phyloP scores from a whole-genome alignment of 2,888 invertebrate species.

The Mythimna pallens region DNA sequence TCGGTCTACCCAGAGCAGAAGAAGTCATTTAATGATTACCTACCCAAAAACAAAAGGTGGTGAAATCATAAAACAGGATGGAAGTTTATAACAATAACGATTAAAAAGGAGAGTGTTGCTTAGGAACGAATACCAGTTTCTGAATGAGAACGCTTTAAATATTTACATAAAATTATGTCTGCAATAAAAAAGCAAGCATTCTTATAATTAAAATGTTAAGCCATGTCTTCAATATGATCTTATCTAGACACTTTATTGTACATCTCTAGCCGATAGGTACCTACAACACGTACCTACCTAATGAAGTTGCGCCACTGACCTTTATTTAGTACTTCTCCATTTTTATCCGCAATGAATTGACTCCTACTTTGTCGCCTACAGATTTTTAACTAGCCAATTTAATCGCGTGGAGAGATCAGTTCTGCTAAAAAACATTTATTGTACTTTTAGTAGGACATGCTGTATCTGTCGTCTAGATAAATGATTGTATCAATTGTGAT shows the following conservation, averaged over 20 bases:
- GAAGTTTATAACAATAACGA: background rate
- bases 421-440: constrained; percentile 47
- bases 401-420: constrained; percentile 57
- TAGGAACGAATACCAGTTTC: background rate
- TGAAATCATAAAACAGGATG: too few relatives aligned
- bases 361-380: constrained; percentile 62
- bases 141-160: background rate
- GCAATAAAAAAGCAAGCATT: background rate
- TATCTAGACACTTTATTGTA: background rate
- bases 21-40: too few relatives aligned
- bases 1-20: too few relatives aligned
- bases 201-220: background rate
- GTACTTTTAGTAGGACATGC: constrained; percentile 45
- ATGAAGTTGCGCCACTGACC: constrained; percentile 38
- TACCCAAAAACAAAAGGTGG: too few relatives aligned
- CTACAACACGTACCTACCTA: constrained; percentile 2
- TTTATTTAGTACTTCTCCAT: constrained; percentile 14
- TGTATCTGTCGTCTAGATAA: constrained; percentile 57
- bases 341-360: constrained; percentile 54
- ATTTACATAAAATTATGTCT: background rate
- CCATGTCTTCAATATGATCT: background rate
- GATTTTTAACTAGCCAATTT: constrained; percentile 52
- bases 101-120: too few relatives aligned
- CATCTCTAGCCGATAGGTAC: background rate
- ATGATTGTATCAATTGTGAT: constrained; percentile 60